Evolutionary conservation across 2,797 vertebrate species (phyloP).

Genomic region (Novumbra hubbsi): DNA sequence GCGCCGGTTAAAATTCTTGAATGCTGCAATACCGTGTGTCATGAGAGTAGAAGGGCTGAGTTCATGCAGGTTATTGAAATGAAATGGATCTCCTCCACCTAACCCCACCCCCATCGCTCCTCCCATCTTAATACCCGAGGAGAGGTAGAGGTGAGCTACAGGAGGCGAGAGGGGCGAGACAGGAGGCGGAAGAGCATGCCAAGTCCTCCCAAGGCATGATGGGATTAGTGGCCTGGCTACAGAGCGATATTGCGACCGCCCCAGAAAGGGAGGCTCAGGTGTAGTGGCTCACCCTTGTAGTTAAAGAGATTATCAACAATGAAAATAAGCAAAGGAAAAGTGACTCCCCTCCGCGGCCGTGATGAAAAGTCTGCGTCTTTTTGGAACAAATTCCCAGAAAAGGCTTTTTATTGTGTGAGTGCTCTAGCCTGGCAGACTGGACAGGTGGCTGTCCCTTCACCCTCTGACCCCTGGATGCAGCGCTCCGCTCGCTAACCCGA

Average conservation of each 20-base stretch:
- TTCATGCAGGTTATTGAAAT: constrained; percentile 59
- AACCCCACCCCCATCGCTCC: constrained; percentile 13
- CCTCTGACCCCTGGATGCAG: constrained; percentile 74
- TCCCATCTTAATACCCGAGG: constrained; percentile 22
- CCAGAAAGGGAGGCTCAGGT: constrained; percentile 63
- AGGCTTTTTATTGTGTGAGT: constrained; percentile 81
- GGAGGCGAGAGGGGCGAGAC: constrained; percentile 27
- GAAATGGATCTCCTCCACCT: constrained; percentile 61
- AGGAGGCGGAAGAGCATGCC: constrained; percentile 41
- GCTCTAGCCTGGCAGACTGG: constrained; percentile 44
- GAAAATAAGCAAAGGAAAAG: constrained; percentile 78
- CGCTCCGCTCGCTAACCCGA: constrained; percentile 82
- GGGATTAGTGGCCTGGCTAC: constrained; percentile 66
- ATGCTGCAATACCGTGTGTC: neutral
- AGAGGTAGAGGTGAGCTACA: constrained; percentile 10
- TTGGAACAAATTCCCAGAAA: constrained; percentile 80
- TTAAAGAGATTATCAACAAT: constrained; percentile 84
- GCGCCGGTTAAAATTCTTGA: neutral
- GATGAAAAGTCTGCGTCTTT: constrained; percentile 65
- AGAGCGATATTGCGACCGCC: constrained; percentile 58
- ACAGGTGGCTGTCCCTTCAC: constrained; percentile 63
- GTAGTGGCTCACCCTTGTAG: constrained; percentile 61
- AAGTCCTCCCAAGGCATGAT: constrained; percentile 55
- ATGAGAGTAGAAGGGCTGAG: neutral
- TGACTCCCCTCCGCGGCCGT: constrained; percentile 61